Evolutionary conservation across 1,140 invertebrate genomes (phyloP).

Genomic region (Temnothorax longispinosus): DNA sequence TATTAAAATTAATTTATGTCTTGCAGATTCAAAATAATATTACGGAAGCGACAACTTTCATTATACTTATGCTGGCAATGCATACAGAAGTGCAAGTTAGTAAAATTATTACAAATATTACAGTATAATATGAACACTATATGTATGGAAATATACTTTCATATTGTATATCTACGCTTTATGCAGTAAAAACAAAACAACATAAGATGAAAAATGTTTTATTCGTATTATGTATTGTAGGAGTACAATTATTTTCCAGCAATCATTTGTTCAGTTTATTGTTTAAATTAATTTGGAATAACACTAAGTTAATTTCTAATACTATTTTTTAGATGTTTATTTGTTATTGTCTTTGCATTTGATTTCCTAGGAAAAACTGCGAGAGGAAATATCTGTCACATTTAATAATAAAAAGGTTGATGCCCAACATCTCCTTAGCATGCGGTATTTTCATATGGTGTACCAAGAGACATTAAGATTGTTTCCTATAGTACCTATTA

Average conservation of each 20-base stretch:
- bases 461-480: constrained; percentile 13
- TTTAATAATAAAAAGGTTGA: neutral
- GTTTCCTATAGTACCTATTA: neutral
- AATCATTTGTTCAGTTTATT: neutral
- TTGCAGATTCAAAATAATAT: neutral
- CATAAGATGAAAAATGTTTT: neutral
- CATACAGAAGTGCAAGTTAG: constrained; percentile 3
- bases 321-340: neutral
- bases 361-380: neutral
- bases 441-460: constrained; percentile 5
- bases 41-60: neutral
- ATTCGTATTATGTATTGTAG: neutral
- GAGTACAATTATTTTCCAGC: neutral
- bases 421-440: neutral
- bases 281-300: neutral
- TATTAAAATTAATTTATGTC: neutral
- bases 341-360: neutral
- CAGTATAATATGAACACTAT: no score
- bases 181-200: neutral
- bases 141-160: no score
- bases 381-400: neutral
- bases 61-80: neutral
- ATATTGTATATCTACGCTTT: no score
- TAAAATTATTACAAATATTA: neutral
- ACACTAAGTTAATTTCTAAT: neutral